Base-by-base conservation (phyloP, 2,113 vertebrate genomes). In the Aix galericulata region DNA sequence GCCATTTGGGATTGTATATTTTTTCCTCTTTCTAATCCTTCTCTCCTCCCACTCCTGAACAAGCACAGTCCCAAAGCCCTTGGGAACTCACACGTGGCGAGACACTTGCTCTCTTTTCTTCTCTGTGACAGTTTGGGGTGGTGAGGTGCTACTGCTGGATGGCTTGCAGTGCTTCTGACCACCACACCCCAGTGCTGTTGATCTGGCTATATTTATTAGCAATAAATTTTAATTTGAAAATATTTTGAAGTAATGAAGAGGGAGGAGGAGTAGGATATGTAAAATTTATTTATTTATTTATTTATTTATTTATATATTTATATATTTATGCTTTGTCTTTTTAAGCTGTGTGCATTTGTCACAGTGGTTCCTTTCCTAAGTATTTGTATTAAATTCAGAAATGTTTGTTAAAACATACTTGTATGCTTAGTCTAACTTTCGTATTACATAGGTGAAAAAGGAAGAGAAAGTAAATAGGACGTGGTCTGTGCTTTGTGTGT, bases 31-130 rank as follows among this genome's bases (percentile, higher is more conserved):
- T 58, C 25, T 17, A 1, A 1, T 85, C 82, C 58, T 8, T 78
- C 3, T 20, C 74, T 87, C 25, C 34, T 3, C 14, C 10, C 2
- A 3, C 60, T 86, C 25, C 46, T 14, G 59, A 50, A 58, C 13
- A 38, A 78, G n/a, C 52, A 22, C 89, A 78, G 96, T 97, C 93
- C 91, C 91, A 20, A 59, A 94, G 85, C 79, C 87, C 75, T 96
- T 94, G 93, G 82, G 93, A 93, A 88, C 36, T 44, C 78, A 38
- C 67, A 29, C 81, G 72, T 78, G n/a, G 18, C 1, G 2, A 66
- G 71, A 36, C 34, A 12, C n/a, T 71, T 8, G 1, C 79, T 90
- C 52, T 52, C 38, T 86, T 42, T 60, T 79, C 40, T 40, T 88
- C 55, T 75, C 36, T 76, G 32, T 34, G 46, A 42, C 66, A 73